phyloP scores from a whole-genome alignment of 2,113 vertebrate genomes.

The Perca flavescens region DNA sequence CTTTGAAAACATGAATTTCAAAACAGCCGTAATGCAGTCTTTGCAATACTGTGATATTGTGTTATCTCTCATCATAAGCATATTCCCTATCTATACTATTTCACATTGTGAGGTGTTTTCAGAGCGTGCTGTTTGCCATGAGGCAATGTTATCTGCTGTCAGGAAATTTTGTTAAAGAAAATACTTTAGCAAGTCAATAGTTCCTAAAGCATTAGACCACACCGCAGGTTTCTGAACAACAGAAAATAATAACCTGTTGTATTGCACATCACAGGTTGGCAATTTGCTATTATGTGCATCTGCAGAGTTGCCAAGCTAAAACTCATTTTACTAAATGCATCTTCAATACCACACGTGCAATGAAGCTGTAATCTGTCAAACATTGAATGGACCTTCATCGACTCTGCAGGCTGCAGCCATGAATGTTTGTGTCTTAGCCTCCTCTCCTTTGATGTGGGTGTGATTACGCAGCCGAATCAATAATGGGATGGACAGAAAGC shows the following conservation, averaged over 20 bases:
- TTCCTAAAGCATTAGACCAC: background rate
- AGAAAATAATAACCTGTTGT: constrained; percentile 16
- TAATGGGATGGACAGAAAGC: constrained; percentile 57
- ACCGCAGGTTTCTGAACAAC: background rate
- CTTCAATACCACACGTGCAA: constrained; percentile 12
- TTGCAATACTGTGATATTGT: background rate
- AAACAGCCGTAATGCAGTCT: background rate
- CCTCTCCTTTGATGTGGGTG: constrained; percentile 31
- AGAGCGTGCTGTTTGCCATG: background rate
- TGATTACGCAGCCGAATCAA: constrained; percentile 61
- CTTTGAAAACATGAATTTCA: constrained; percentile 7
- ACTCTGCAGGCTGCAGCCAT: constrained; percentile 12
- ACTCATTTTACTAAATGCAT: background rate
- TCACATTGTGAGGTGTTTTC: background rate
- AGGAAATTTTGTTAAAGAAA: background rate
- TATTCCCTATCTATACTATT: background rate
- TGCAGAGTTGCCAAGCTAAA: background rate
- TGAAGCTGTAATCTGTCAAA: constrained; percentile 45
- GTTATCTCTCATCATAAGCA: background rate
- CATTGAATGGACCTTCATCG: constrained; percentile 28
- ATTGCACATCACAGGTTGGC: background rate
- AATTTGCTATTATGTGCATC: background rate
- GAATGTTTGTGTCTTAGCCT: constrained; percentile 22
- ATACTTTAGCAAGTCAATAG: constrained; percentile 7
- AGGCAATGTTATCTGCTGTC: background rate